Base-by-base conservation (phyloP, 2,888 invertebrate genomes). In the Brachyptera risi region DNA sequence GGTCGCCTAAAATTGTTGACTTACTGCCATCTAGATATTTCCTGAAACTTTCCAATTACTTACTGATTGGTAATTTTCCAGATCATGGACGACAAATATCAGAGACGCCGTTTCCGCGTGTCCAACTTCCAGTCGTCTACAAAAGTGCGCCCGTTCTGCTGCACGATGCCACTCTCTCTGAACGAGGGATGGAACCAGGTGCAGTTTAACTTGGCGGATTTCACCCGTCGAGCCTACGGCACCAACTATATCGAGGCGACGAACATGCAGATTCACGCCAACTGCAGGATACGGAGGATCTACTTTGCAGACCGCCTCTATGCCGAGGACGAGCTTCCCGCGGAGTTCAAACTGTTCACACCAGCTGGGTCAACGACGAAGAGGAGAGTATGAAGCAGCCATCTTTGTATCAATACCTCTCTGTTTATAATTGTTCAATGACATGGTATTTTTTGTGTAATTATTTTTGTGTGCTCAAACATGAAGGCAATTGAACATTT, bases 81-180 rank as follows among this genome's bases (percentile, higher is more conserved):
- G 94, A 89, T 96, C 61, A 79, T 96, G 69, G 96, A 97, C 76
- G 96, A 97, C 75, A 95, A 95, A 76, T 92, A 94, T 77, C 91
- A 96, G 38, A 81, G 92, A 64, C 78, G 96, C 71, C 75, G 88
- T 68, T 94, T 96, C 76, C 81, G 95, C 68, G 92, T 96, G 4
- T 95, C 95, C 71, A 97, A 97, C 77, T 97, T 94, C 76, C 95
- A 96, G 73, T 94, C 93, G 40, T 92, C 92, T 13, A 96, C 96
- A 1, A 79, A 94, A 70, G 92, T 96, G 9, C 93, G 94, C 74
- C 94, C 96, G n/a, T 97, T 96, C 73, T 96, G 96, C 70, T 96
- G 96, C 71, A 94, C 95, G 5, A 96, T 96, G 95, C 96, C 96
- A 0, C 90, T 97, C 87, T 80, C 95, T 61, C 79, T 96, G 65